Evolutionary conservation across 2,888 invertebrate species (phyloP).

Genomic region (Ashinkailepas kermadecensis): DNA sequence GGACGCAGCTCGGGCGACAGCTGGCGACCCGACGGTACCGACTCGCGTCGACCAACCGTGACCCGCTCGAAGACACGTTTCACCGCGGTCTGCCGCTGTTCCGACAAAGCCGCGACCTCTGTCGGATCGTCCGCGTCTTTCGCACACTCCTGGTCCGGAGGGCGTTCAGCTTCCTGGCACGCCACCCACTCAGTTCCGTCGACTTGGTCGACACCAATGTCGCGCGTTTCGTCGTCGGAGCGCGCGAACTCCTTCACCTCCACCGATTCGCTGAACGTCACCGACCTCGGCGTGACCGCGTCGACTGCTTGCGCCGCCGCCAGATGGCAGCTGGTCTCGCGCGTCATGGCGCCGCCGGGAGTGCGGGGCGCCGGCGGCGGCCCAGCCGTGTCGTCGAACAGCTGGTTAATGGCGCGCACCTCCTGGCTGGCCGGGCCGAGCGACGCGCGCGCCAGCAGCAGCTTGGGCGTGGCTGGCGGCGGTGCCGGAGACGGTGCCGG

Average conservation of each 20-base stretch:
- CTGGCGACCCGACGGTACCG: too few relatives aligned
- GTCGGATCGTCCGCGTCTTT: too few relatives aligned
- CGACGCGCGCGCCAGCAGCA: conserved; percentile 1
- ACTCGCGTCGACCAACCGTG: too few relatives aligned
- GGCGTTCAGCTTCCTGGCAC: too few relatives aligned
- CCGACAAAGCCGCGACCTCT: too few relatives aligned
- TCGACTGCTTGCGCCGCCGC: neutral
- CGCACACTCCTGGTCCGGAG: too few relatives aligned
- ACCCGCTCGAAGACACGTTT: too few relatives aligned
- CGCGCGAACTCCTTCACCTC: neutral
- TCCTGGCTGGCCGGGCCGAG: neutral
- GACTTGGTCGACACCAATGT: too few relatives aligned
- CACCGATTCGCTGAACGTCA: neutral
- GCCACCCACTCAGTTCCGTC: too few relatives aligned
- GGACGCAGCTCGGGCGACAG: too few relatives aligned
- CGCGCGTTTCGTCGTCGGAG: too few relatives aligned
- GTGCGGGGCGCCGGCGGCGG: neutral
- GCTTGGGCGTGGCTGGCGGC: neutral
- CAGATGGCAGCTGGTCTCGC: neutral
- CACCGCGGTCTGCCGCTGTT: too few relatives aligned
- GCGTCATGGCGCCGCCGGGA: neutral
- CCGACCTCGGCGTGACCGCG: neutral
- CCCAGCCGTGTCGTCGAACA: neutral
- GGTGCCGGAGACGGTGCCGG: neutral
- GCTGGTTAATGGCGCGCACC: neutral